Conservation (phyloP, 1,140 invertebrate genomes). For the Bombus huntii region DNA sequence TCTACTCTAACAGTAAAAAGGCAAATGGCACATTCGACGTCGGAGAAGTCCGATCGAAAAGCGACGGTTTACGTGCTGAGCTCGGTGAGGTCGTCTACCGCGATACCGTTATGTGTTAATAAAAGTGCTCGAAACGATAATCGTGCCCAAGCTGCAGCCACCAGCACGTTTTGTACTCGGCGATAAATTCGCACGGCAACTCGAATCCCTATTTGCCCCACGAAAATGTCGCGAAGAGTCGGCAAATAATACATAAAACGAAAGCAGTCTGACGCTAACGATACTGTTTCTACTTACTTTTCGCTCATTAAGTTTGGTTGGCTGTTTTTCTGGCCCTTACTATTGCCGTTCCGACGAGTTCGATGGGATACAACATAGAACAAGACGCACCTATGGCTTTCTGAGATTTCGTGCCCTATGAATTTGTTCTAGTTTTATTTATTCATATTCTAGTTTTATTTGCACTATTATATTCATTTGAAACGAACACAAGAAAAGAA, state of each 20-base stretch:
- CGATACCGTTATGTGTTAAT: slow-evolving; percentile 33
- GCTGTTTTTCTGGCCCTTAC: background rate
- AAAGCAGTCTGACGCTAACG: slow-evolving; percentile 6
- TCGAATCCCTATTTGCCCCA: background rate
- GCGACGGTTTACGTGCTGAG: slow-evolving; percentile 15
- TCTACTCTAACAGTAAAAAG: slow-evolving; percentile 30
- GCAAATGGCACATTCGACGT: slow-evolving; percentile 30
- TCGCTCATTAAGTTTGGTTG: background rate
- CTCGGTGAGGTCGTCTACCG: background rate
- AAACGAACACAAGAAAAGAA: too few species aligned
- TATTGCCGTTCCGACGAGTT: background rate
- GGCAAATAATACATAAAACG: slow-evolving; percentile 51
- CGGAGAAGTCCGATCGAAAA: slow-evolving; percentile 15
- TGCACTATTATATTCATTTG: too few species aligned
- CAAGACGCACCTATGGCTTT: background rate
- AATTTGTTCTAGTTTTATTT: background rate
- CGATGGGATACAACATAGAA: background rate
- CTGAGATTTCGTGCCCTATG: background rate
- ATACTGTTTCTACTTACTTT: background rate
- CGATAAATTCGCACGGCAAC: slow-evolving; percentile 16
- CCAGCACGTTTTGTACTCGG: background rate
- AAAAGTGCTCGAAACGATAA: slow-evolving; percentile 52
- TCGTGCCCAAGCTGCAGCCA: background rate
- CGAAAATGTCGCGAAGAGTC: slow-evolving; percentile 8
- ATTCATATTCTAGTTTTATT: background rate